Evolutionary conservation across 2,113 vertebrate species (phyloP).

Genomic region (Muscicapa adusta): DNA sequence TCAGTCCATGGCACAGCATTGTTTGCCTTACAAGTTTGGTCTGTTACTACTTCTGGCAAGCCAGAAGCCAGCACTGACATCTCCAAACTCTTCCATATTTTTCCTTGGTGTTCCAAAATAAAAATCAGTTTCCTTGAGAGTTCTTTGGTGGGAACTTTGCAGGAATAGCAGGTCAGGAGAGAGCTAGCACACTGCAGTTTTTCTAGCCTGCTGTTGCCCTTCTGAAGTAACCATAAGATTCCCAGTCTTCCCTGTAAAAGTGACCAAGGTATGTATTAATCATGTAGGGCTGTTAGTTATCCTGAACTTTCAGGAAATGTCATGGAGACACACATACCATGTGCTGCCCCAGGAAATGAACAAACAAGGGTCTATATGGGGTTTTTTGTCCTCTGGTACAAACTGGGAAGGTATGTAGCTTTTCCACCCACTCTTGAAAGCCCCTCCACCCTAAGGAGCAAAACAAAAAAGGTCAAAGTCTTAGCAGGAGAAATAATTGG

Average conservation of each 20-base stretch:
- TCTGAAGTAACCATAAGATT: background rate
- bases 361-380: background rate
- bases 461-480: background rate
- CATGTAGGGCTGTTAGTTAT: background rate
- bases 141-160: background rate
- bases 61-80: background rate
- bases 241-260: background rate
- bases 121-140: background rate
- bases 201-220: background rate
- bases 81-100: background rate
- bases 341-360: background rate
- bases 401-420: background rate
- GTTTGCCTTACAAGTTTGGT: slow-evolving; percentile 28
- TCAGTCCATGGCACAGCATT: background rate
- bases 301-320: background rate
- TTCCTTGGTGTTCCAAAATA: background rate
- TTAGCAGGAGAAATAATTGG: background rate
- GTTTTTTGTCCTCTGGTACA: background rate
- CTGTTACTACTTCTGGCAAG: slow-evolving; percentile 40
- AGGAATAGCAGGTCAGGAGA: background rate
- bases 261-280: background rate
- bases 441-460: background rate
- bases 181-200: background rate
- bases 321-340: background rate
- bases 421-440: background rate